Percentiles rank a stretch among this genome's conserved stretches.
phyloP scores from a whole-genome alignment of 2,797 vertebrate genomes.

The Chrysocyon brachyurus region DNA sequence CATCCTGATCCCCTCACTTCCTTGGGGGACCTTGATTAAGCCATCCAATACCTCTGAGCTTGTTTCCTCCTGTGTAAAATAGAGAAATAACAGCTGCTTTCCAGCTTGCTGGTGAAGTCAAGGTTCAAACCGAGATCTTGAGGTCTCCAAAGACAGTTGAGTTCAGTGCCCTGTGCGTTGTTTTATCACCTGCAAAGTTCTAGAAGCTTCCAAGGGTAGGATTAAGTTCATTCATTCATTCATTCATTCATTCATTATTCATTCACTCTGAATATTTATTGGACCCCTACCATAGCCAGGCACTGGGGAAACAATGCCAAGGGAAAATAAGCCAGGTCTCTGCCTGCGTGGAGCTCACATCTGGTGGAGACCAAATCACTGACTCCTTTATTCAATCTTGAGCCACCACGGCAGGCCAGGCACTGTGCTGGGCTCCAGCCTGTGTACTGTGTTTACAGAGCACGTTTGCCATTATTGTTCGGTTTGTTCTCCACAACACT shows the following conservation, averaged over 20 bases:
- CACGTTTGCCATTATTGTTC: accelerated
- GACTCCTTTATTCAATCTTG: not conserved
- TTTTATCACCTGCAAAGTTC: not conserved
- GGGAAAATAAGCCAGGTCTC: not conserved
- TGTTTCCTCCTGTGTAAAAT: not conserved
- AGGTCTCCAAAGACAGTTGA: not conserved
- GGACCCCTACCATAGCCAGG: not conserved
- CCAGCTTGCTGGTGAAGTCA: not conserved
- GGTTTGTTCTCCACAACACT: not conserved
- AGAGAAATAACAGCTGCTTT: not conserved
- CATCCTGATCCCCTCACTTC: not conserved
- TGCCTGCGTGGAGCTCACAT: not conserved
- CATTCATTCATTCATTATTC: not conserved
- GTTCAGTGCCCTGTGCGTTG: not conserved
- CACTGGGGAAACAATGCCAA: not conserved
- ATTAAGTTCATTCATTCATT: not conserved
- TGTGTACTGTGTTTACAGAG: not conserved
- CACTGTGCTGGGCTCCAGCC: not conserved
- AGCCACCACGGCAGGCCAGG: no score
- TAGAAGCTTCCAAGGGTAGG: not conserved
- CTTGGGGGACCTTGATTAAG: not conserved
- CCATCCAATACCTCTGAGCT: not conserved
- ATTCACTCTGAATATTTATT: not conserved
- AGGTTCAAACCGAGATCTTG: not conserved
- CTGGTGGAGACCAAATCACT: not conserved